phyloP scores from a whole-genome alignment of 2,113 vertebrate species.

The Orycteropus afer region DNA sequence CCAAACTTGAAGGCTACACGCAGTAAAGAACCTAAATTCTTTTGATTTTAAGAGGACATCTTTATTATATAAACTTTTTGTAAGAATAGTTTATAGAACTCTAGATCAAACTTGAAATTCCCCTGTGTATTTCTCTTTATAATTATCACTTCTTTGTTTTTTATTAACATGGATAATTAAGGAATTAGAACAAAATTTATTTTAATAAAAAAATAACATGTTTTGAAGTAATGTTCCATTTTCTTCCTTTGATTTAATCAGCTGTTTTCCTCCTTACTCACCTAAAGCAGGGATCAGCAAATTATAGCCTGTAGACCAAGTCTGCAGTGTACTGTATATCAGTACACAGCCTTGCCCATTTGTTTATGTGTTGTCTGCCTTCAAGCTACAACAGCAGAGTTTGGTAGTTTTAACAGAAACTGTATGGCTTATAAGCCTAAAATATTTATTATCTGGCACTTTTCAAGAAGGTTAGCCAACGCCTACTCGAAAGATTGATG shows the following conservation, averaged over 20 bases:
- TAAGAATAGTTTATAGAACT: slow-evolving; percentile 25
- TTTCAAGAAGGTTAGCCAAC: slow-evolving; percentile 17
- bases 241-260: not conserved
- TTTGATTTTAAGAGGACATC: not conserved
- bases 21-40: not conserved
- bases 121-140: not conserved
- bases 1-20: not conserved
- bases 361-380: not conserved
- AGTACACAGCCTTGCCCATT: not conserved
- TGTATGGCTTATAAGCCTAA: not conserved
- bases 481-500: not conserved
- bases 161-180: not conserved
- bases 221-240: slow-evolving; percentile 10
- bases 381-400: not conserved
- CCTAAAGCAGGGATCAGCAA: not conserved
- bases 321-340: not conserved
- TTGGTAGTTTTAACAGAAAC: slow-evolving; percentile 5
- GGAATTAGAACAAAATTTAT: not conserved
- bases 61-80: not conserved
- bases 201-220: not conserved
- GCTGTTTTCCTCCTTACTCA: not conserved
- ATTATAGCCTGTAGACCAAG: not conserved
- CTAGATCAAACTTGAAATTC: slow-evolving; percentile 11
- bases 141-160: not conserved
- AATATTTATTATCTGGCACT: not conserved